A percentile compares a stretch with the other conserved stretches of the same genome.
These are phyloP conservation scores for Bradysia coprophila DNA, from an alignment of 1,140 invertebrate genomes.

Conservation along the genomic window DNA sequence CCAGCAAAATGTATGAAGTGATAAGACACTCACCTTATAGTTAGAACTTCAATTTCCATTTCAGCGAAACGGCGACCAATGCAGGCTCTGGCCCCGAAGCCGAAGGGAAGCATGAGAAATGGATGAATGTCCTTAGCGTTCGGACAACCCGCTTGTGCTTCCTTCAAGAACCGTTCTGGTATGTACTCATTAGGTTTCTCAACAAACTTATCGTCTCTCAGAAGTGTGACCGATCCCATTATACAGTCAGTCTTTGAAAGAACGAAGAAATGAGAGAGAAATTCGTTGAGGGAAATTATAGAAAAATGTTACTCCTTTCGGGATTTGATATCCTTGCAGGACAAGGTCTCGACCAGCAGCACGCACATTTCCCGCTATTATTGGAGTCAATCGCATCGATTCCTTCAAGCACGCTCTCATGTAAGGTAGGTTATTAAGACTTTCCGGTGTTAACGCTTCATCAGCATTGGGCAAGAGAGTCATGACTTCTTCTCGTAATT, in stretches of 20 bases:
- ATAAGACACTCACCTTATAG: slow-evolving; percentile 25
- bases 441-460: slow-evolving; percentile 17
- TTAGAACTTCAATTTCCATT: too few species aligned
- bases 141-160: slow-evolving; percentile 6
- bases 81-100: slow-evolving; percentile 32
- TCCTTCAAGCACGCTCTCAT: slow-evolving; percentile 32
- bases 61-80: too few species aligned
- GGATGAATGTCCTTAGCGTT: too few species aligned
- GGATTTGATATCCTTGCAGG: too few species aligned
- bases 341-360: slow-evolving; percentile 50
- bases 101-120: slow-evolving; percentile 43
- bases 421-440: slow-evolving; percentile 24
- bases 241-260: slow-evolving; percentile 20
- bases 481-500: slow-evolving; percentile 29
- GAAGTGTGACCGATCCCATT: slow-evolving; percentile 6
- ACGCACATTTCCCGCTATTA: slow-evolving; percentile 66
- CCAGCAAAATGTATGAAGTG: too few species aligned
- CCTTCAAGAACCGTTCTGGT: slow-evolving; percentile 55
- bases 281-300: neutral
- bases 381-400: slow-evolving; percentile 61
- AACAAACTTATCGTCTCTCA: slow-evolving; percentile 30
- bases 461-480: slow-evolving; percentile 18
- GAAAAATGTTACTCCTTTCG: neutral
- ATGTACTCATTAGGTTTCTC: slow-evolving; percentile 40
- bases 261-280: too few species aligned